Base-by-base conservation (phyloP, 1,140 invertebrate species). In the Drosophila pruinosa region DNA sequence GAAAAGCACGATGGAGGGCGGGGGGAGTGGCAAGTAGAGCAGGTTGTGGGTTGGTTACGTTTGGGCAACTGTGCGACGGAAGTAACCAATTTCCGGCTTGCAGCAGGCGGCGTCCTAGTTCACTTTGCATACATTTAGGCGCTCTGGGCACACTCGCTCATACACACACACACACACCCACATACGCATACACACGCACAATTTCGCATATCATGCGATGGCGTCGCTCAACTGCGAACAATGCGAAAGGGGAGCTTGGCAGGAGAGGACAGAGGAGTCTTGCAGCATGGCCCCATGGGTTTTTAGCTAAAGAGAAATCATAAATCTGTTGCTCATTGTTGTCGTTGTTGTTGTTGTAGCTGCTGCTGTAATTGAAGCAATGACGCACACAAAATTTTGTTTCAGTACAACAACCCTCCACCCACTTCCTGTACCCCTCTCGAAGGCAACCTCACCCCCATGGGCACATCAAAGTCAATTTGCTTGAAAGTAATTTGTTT, bases 401-500 rank as follows among this genome's bases (percentile, higher is more conserved):
- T 62, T 26, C 14, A 19, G 12, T 34, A 34, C n/a, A 19, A 15
- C 24, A 15, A 47, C 7, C 12, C 14, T 1, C 38, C 12, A 17
- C 28, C 19, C 53, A n/a, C 14, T 6, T 5, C 15, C 31, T 14
- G 10, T 22, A 17, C 19, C 4, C 14, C 10, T n/a, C n/a, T n/a
- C n/a, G n/a, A n/a, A n/a, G n/a, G 15, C 43, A 34, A 15, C 21
- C 26, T 2, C 36, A 43, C 22, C 15, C 26, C 39, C 41, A 19
- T 34, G 31, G 15, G 22, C 45, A 31, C 45, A 68, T 61, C 47
- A 62, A 45, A 77, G 65, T 69, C 75, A 77, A 78, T 65, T 85
- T 78, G 59, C 68, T 75, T 28, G 80, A 85, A 85, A 45, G 62
- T 86, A 80, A 85, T 85, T 85, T 79, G 73, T 77, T 80, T 77